Percentiles rank a stretch among this genome's conserved stretches.
Evolutionary conservation across 2,888 invertebrate genomes (phyloP).

Genomic region (Papilio protenor): DNA sequence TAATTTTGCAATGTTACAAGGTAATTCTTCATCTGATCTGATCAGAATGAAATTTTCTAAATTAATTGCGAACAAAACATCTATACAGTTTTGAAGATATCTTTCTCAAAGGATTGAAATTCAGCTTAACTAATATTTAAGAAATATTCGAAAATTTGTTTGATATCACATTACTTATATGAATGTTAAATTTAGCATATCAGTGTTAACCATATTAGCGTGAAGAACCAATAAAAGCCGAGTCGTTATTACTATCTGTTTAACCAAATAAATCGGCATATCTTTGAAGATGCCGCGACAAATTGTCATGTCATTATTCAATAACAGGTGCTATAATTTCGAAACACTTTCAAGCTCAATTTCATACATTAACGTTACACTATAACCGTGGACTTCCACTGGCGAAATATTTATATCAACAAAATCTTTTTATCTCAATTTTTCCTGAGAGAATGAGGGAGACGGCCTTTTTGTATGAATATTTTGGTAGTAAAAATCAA

Average conservation of each 20-base stretch:
- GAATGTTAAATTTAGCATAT: conserved; percentile 14
- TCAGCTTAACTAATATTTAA: not conserved
- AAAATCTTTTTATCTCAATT: not conserved
- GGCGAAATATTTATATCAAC: not conserved
- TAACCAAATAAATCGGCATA: conserved; percentile 26
- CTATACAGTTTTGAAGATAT: not conserved
- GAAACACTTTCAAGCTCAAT: conserved; percentile 35
- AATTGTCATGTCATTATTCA: conserved; percentile 42
- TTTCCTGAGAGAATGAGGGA: not conserved
- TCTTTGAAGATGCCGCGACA: conserved; percentile 32
- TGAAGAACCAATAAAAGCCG: conserved; percentile 21
- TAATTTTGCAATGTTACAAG: not conserved
- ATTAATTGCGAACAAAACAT: not conserved
- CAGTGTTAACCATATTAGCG: not conserved
- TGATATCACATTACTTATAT: not conserved
- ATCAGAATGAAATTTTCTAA: not conserved
- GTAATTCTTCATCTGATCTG: not conserved
- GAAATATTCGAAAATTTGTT: not conserved
- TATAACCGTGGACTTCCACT: not conserved
- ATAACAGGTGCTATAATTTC: conserved; percentile 26
- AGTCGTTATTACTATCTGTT: conserved; percentile 24
- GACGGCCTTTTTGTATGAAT: not conserved
- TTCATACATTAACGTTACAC: conserved; percentile 36
- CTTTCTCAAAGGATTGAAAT: not conserved
- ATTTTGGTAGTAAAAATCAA: not conserved